Percentiles rank a stretch among this genome's conserved stretches.
These are phyloP conservation scores for Dicaeum eximium DNA, from an alignment of 2,113 vertebrate species.

Conservation along the genomic window DNA sequence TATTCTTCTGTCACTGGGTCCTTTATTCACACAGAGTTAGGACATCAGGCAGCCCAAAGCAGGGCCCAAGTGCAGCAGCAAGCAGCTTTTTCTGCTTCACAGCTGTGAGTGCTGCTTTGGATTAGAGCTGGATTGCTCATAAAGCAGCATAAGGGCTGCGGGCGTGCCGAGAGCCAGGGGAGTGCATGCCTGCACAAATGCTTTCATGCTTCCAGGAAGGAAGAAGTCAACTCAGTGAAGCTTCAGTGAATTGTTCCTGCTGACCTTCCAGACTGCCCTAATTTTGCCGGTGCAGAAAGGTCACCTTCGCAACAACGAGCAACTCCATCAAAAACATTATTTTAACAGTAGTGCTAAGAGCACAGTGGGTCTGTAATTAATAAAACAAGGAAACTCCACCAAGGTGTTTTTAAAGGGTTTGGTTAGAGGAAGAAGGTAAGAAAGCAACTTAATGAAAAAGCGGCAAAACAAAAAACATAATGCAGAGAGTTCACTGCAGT, in stretches of 20 bases:
- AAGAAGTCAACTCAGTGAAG: neutral
- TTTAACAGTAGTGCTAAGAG: conserved; percentile 21
- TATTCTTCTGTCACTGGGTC: fast-evolving
- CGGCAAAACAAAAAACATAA: neutral
- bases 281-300: conserved; percentile 4
- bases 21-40: neutral
- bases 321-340: neutral
- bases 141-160: neutral
- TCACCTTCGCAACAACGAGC: neutral
- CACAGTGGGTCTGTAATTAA: neutral
- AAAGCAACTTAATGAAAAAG: neutral
- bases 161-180: neutral
- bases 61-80: neutral
- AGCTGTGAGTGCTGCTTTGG: neutral
- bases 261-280: neutral
- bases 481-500: neutral
- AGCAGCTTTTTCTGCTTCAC: neutral
- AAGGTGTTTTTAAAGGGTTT: conserved; percentile 13
- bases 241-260: neutral
- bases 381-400: conserved; percentile 31
- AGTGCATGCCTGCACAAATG: fast-evolving
- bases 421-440: neutral
- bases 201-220: neutral
- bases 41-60: neutral
- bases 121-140: neutral